These are phyloP conservation scores for Apistogramma diplotaenia DNA, from an alignment of 2,113 vertebrate genomes.

Conservation along the genomic window DNA sequence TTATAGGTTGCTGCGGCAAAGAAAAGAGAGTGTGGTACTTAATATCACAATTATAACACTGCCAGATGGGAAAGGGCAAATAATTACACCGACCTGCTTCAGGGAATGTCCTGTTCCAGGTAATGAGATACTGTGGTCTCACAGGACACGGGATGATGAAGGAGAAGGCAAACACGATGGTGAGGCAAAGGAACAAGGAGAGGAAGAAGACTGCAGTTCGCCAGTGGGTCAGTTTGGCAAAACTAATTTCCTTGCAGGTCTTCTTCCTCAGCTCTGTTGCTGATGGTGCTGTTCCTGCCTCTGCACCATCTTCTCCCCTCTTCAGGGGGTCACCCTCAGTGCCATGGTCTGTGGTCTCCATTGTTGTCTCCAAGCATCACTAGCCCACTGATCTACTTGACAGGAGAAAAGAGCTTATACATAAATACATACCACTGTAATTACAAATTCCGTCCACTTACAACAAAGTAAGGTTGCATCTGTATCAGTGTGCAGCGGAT, in stretches of 20 bases:
- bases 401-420: background rate
- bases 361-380: constrained; percentile 56
- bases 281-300: constrained; percentile 41
- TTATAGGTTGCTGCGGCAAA: constrained; percentile 78
- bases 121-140: constrained; percentile 75
- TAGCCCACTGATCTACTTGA: background rate
- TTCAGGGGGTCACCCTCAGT: constrained; percentile 87
- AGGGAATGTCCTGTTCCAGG: constrained; percentile 78
- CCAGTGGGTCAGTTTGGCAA: constrained; percentile 81
- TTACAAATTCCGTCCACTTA: background rate
- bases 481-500: background rate
- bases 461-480: background rate
- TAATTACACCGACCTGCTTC: constrained; percentile 73
- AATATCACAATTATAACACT: background rate
- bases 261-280: constrained; percentile 50
- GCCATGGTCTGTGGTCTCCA: constrained; percentile 77
- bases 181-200: constrained; percentile 85
- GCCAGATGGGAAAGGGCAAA: background rate
- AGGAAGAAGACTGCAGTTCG: constrained; percentile 85
- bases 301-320: constrained; percentile 71
- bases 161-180: constrained; percentile 89
- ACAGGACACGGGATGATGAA: constrained; percentile 93
- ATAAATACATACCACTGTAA: background rate
- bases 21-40: background rate
- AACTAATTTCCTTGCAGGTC: constrained; percentile 49